Conservation (phyloP, 1,140 invertebrate genomes). For the Reticulitermes speratus region DNA sequence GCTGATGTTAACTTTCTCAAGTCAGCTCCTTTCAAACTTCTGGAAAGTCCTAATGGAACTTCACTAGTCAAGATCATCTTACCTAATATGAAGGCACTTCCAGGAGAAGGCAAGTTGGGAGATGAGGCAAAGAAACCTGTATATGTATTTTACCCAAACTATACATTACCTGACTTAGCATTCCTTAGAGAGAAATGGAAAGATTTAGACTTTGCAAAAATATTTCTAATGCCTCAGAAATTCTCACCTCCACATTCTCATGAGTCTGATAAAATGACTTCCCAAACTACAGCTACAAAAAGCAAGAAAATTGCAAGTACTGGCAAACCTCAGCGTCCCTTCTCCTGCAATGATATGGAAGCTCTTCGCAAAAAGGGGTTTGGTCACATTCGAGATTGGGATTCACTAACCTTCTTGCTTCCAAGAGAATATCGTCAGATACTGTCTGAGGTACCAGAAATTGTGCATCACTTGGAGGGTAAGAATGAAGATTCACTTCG, state of each 20-base stretch:
- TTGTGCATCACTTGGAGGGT: constrained; percentile 61
- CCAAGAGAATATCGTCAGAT: constrained; percentile 75
- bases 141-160: constrained; percentile 89
- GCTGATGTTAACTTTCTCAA: constrained; percentile 24
- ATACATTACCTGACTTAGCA: constrained; percentile 82
- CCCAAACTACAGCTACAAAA: not conserved
- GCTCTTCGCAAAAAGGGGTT: constrained; percentile 70
- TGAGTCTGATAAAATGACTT: constrained; percentile 27
- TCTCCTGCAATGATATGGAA: constrained; percentile 32
- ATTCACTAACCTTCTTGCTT: constrained; percentile 81
- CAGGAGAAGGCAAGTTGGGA: not conserved
- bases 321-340: constrained; percentile 32
- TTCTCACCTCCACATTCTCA: constrained; percentile 37
- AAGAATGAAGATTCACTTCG: constrained; percentile 55
- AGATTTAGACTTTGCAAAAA: constrained; percentile 57
- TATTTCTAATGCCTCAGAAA: constrained; percentile 57
- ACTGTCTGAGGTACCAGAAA: constrained; percentile 73
- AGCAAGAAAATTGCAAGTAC: not conserved
- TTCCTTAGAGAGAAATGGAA: constrained; percentile 70
- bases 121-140: constrained; percentile 55
- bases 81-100: not conserved
- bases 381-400: constrained; percentile 85
- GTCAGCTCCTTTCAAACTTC: constrained; percentile 25
- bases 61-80: constrained; percentile 28
- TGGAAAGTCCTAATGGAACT: constrained; percentile 26